Base-by-base conservation (phyloP, 2,888 invertebrate genomes). In the Spialia ferax region DNA sequence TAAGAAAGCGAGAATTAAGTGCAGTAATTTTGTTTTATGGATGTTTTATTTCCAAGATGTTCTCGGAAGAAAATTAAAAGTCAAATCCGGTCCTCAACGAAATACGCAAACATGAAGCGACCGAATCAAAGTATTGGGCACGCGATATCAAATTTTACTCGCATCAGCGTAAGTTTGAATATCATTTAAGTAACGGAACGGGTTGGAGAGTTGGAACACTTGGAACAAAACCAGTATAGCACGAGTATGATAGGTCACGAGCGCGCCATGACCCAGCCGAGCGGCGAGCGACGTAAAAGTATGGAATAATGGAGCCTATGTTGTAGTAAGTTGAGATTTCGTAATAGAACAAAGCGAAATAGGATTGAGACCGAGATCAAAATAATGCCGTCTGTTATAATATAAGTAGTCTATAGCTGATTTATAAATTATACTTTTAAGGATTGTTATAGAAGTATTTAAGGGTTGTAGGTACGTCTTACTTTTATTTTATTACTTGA, bases 161-260 rank as follows among this genome's bases (percentile, higher is more conserved):
- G 22, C 29, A 50, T 62, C 52, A 61, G n/a, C 45, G 72, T 80
- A 85, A 80, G 81, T 80, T 79, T 75, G 77, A 79, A 72, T 80
- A 73, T 84, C 69, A 77, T 71, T 72, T 73, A 48, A 56, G 48
- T 67, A 62, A 67, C 67, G 67, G 71, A 68, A 57, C 26, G 70
- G 69, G 38, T 50, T 66, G 66, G 68, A 72, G 77, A 68, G 63
- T 59, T 77, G 77, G 78, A 74, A 77, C 76, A 68, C 62, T 59
- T 77, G 77, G 78, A 74, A 77, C 76, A 80, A 84, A 91, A 91
- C 91, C 90, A 89, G 90, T 91, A 91, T 86, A 75, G 82, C 86
- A 89, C 90, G 85, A 85, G 84, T 83, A 84, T 83, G 80, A 84
- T 89, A 87, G 91, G 91, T 91, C 91, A 90, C 81, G 84, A 77